These are phyloP conservation scores for Pammene aurita DNA, from an alignment of 2,888 invertebrate genomes.

Conservation along the genomic window DNA sequence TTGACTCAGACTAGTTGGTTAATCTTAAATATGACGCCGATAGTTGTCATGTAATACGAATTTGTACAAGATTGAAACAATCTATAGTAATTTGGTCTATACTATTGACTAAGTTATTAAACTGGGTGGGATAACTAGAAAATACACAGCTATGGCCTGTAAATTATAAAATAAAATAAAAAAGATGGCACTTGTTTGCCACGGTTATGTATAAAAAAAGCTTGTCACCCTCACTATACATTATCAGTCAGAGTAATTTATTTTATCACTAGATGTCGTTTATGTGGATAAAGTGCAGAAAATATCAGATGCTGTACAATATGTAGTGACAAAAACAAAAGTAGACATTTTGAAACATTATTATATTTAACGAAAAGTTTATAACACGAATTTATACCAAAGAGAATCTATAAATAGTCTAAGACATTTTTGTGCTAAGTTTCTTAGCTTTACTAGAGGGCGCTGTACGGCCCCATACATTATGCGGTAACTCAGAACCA, in stretches of 20 bases:
- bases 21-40: background rate
- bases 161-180: background rate
- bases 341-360: background rate
- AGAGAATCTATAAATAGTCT: no score
- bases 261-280: slow-evolving; percentile 23
- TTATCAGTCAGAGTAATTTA: slow-evolving; percentile 10
- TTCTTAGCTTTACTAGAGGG: no score
- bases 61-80: no score
- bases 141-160: background rate
- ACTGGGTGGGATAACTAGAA: background rate
- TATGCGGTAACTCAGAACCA: no score
- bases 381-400: no score
- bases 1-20: background rate
- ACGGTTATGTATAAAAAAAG: background rate
- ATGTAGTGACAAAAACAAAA: background rate
- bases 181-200: slow-evolving; percentile 25
- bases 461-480: no score
- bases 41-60: no score
- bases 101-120: no score
- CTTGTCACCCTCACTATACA: slow-evolving; percentile 36
- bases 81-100: no score
- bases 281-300: background rate
- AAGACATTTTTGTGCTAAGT: no score
- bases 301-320: background rate
- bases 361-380: no score